Base-by-base conservation (phyloP, 2,888 invertebrate species). In the Anticlea derivata region DNA sequence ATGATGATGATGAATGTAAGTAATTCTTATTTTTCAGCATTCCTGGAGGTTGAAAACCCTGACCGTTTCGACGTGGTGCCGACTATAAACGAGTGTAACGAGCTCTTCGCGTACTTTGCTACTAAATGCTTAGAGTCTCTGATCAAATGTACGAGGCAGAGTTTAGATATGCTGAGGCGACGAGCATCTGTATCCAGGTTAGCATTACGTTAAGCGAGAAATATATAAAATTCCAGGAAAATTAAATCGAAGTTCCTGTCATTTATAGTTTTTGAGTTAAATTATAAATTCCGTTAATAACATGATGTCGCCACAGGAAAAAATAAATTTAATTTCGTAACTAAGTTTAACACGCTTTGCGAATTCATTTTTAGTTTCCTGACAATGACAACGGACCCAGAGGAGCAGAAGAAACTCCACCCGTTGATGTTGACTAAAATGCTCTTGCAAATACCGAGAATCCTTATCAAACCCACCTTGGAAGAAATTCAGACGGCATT, bases 81-180 rank as follows among this genome's bases (percentile, higher is more conserved):
- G 27, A 85, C 94, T 2, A 93, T 94, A 34, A 94, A 93, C 40
- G 95, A 96, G 71, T 95, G 95, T 66, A 94, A 96, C 74, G 96
- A 97, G 72, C 84, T 97, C 38, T 96, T 96, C 74, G 94, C 94
- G 0, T 94, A 94, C 74, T 96, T 96, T 68, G 95, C 96, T 62
- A 93, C 93, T 41, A 95, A 94, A 80, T 92, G 95, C 55, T 85
- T 95, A 23, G 94, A 96, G 54, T 85, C 95, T 1, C 84, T 97
- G 11, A 94, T 96, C 7, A 95, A 94, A 67, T 93, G 94, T 45
- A 95, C 96, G 0, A 94, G 94, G 71, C 84, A 88, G 33, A 95
- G 96, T 7, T 83, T 97, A 51, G 96, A 96, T 69, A 78, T 92
- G 51, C 81, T 97, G 23, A 93, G 95, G 55, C 93, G 92, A 64